phyloP scores from a whole-genome alignment of 2,888 invertebrate genomes.

The Thalpophila matura region DNA sequence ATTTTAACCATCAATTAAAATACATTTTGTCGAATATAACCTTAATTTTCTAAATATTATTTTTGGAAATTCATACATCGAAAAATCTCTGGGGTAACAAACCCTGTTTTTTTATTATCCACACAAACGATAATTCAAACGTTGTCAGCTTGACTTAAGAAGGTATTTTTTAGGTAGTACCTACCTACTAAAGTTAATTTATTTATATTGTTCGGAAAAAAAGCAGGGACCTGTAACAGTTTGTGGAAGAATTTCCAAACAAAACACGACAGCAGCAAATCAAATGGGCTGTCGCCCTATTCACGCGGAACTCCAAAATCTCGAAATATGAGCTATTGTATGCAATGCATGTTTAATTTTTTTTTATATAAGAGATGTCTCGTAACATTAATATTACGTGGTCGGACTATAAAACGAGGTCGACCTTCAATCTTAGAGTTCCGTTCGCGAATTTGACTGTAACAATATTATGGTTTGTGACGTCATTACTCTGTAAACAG shows the following conservation, averaged over 20 bases:
- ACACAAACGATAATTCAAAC: no score
- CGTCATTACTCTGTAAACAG: conserved; percentile 40
- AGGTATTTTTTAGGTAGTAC: no score
- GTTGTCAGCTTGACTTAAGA: no score
- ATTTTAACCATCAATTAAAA: no score
- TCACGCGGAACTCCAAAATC: conserved; percentile 20
- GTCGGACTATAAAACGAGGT: conserved; percentile 29
- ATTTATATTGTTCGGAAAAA: no score
- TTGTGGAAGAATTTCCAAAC: neutral
- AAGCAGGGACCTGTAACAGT: no score
- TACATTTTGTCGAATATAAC: no score
- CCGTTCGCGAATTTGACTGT: conserved; percentile 52
- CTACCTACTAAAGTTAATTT: no score
- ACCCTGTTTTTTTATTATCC: no score
- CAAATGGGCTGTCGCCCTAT: neutral
- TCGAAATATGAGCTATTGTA: conserved; percentile 34
- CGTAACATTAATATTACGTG: conserved; percentile 46
- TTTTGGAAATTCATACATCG: no score
- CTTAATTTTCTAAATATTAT: no score
- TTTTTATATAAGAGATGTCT: conserved; percentile 44
- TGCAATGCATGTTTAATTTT: conserved; percentile 36
- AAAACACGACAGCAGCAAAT: neutral
- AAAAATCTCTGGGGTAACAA: no score
- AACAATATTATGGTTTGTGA: conserved; percentile 31
- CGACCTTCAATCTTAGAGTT: conserved; percentile 53